A percentile compares a stretch with the other conserved stretches of the same genome.
Conservation (phyloP, 2,113 vertebrate species). For the Heterocephalus glaber region DNA sequence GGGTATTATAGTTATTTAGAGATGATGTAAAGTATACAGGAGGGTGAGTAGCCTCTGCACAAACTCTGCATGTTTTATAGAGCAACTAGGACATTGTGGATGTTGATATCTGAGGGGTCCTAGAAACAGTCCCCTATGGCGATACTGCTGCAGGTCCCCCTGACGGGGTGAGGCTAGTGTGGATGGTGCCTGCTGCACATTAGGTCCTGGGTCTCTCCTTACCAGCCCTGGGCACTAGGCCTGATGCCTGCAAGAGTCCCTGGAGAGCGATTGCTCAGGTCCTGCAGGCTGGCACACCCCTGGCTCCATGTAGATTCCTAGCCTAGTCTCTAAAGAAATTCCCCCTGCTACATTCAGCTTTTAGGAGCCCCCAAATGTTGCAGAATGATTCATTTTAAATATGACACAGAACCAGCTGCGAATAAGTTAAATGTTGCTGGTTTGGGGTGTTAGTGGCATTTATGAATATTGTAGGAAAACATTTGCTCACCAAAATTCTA, state of each 20-base stretch:
- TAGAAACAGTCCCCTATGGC: background rate
- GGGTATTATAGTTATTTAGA: background rate
- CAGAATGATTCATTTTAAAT: conserved; percentile 59
- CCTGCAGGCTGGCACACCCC: rapidly evolving
- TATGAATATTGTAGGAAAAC: conserved; percentile 68
- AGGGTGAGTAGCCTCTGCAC: background rate
- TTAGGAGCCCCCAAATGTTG: background rate
- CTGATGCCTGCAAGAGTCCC: background rate
- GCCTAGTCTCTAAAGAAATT: background rate
- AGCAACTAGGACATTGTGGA: background rate
- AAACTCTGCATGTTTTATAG: too few species aligned
- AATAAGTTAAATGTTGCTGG: conserved; percentile 56
- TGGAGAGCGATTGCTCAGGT: background rate
- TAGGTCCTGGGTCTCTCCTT: background rate
- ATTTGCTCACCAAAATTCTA: conserved; percentile 66
- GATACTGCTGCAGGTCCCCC: rapidly evolving
- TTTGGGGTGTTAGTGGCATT: conserved; percentile 60
- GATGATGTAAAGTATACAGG: background rate
- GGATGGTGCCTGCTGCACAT: rapidly evolving
- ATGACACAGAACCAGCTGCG: conserved; percentile 71
- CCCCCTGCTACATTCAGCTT: background rate
- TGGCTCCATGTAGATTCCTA: rapidly evolving
- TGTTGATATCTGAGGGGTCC: background rate
- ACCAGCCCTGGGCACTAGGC: rapidly evolving
- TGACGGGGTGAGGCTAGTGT: rapidly evolving